Base-by-base conservation (phyloP, 2,888 invertebrate species). In the Drosophila meridionalis region DNA sequence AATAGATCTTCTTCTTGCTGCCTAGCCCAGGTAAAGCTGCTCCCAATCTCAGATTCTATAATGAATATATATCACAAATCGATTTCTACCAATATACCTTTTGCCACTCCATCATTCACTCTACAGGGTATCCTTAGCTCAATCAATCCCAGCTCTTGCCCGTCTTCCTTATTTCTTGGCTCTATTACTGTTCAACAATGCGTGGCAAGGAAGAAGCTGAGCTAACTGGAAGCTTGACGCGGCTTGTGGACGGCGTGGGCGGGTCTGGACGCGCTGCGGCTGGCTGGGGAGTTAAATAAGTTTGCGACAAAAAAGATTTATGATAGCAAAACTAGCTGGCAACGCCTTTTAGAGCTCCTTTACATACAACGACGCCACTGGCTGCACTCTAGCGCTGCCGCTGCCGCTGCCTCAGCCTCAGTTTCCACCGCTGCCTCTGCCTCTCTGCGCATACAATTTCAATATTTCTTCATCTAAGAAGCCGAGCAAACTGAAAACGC, bases 391-490 rank as follows among this genome's bases (percentile, higher is more conserved):
- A 26, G 12, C 0, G 1, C n/a, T 6, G 28, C 8, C 36, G 3
- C n/a, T 14, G 40, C 20, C 20, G 6, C 34, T 5, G 20, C n/a
- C 3, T n/a, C 38, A 12, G 38, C 12, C 12, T 38, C 12, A 12
- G 48, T n/a, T 9, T 11, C 32, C 2, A 11, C n/a, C 6, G 7
- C 42, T 42, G 4, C 9, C 43, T 45, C 28, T 7, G 47, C 30
- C 50, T 42, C 30, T 4, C 32, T 43, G 34, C 73, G 81, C 76
- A 76, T 83, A 89, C 76, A 85, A 89, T 89, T 87, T 89, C 89
- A 85, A 85, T 87, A 87, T 89, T 80, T 87, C 86, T 82, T 82
- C 80, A 84, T 80, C 77, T 74, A 50, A 52, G 57, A 43, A 50
- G 38, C 14, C 32, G 43, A 48, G 47, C 12, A 61, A 63, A 64